phyloP scores from a whole-genome alignment of 2,888 invertebrate genomes.

The Cephonodes hylas region DNA sequence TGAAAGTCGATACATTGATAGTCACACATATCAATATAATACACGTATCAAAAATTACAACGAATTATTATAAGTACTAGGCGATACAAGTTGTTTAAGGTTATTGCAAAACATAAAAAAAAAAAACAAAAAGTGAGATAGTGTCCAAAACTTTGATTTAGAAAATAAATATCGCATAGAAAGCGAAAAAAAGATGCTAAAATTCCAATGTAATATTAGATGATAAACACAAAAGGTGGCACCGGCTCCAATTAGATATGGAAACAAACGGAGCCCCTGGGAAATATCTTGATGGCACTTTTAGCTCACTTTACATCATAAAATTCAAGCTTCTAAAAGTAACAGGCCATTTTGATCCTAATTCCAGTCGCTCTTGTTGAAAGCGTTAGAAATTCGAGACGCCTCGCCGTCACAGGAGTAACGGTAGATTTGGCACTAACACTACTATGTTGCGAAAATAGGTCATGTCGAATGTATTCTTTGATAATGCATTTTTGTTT shows the following conservation, averaged over 20 bases:
- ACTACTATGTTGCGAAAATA: not conserved
- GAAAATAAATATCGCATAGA: not conserved
- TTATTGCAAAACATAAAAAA: no score
- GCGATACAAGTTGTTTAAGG: no score
- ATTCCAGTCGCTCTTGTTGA: not conserved
- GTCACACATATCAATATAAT: no score
- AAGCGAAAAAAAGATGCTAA: not conserved
- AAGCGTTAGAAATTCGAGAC: not conserved
- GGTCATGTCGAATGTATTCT: no score
- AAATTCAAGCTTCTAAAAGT: not conserved
- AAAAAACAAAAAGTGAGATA: no score
- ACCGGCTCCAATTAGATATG: not conserved
- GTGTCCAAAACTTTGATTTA: no score
- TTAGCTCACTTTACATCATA: constrained; percentile 6
- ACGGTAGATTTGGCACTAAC: not conserved
- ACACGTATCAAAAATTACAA: no score
- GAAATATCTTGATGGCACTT: constrained; percentile 7
- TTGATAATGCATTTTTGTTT: no score
- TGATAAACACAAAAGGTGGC: not conserved
- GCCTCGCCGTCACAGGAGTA: not conserved
- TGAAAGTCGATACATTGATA: no score
- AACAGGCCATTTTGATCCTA: constrained; percentile 6
- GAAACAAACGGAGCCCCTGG: not conserved
- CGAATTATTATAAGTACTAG: no score
- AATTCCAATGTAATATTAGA: not conserved